Percentiles rank a stretch among this genome's conserved stretches.
Conservation (phyloP, 64 coral and sea anemone genomes). For the Stylophora pistillata region DNA sequence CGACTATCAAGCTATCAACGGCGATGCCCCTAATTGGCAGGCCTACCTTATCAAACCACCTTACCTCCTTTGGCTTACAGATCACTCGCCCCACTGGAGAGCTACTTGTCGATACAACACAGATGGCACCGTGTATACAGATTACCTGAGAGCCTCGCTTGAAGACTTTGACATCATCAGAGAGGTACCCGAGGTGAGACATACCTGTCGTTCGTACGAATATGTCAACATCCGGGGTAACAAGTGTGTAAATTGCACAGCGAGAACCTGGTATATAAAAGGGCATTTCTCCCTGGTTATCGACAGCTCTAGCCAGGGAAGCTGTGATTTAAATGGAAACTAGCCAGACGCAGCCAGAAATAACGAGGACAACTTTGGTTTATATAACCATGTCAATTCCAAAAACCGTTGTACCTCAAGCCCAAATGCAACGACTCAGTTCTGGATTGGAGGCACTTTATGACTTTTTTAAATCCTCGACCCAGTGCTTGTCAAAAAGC, state of each 20-base stretch:
- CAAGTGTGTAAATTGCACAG: slow-evolving; percentile 1
- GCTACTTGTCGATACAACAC: slow-evolving; percentile 40
- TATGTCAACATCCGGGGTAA: slow-evolving; percentile 46
- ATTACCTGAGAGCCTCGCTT: slow-evolving; percentile 29
- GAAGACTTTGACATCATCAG: neutral
- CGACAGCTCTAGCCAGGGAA: neutral
- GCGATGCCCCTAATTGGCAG: neutral
- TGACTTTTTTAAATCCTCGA: neutral
- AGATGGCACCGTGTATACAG: slow-evolving; percentile 11
- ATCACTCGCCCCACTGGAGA: slow-evolving; percentile 30
- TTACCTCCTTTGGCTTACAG: neutral
- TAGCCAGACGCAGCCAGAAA: neutral
- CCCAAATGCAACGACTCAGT: neutral
- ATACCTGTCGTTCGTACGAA: neutral
- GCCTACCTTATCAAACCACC: neutral
- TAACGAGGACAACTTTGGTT: slow-evolving; percentile 51
- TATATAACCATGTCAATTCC: neutral
- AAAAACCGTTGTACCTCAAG: slow-evolving; percentile 16
- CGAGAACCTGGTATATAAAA: neutral
- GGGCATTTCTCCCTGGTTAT: neutral
- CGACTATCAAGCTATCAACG: neutral
- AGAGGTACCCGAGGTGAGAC: no score
- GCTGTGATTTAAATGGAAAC: neutral
- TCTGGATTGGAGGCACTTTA: neutral
- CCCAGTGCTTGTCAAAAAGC: no score